Base-by-base conservation (phyloP, 2,888 invertebrate species). In the Dynastes grantii region DNA sequence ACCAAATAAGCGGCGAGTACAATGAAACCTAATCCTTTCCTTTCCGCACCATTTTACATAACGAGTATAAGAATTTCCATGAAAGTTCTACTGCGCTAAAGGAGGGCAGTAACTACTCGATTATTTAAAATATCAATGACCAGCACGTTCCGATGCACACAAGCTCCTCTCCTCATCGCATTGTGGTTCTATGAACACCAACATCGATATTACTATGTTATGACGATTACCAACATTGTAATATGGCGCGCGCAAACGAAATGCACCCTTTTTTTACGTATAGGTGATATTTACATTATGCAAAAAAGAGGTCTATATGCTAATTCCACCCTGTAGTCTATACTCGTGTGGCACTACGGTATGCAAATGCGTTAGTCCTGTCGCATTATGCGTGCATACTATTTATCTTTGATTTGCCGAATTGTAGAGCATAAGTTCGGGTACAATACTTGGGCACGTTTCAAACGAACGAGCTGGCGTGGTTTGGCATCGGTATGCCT, bases 61-160 rank as follows among this genome's bases (percentile, higher is more conserved):
- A 75, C 73, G 61, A 79, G 45, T 75, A 75, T 27, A 75, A 63
- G 73, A 75, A 75, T 61, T 75, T 68, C 51, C 68, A 68, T 40
- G 65, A 68, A 68, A 27, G 27, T 75, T 61, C 61, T 80, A 83
- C 61, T 80, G 82, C 81, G 80, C 80, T 79, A 80, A 82, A 81
- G 80, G 80, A 79, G 81, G 82, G 80, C 78, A 80, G 53, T 51
- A 51, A 22, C 16, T 37, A 68, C 78, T 64, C 16, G 77, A 80
- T 81, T 58, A 58, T n/a, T 81, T 80, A 80, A 80, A 81, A 82
- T 82, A 82, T 83, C 83, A 83, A 82, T 83, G 83, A 81, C 82
- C 83, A 22, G 22, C 55, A 82, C 83, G 68, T 29, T 29, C 63
- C 13, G 13, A 22, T 22, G 83, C 80, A 82, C 82, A 81, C 75